These are phyloP conservation scores for Opisthocomus hoazin DNA, from an alignment of 2,113 vertebrate species.

Conservation along the genomic window DNA sequence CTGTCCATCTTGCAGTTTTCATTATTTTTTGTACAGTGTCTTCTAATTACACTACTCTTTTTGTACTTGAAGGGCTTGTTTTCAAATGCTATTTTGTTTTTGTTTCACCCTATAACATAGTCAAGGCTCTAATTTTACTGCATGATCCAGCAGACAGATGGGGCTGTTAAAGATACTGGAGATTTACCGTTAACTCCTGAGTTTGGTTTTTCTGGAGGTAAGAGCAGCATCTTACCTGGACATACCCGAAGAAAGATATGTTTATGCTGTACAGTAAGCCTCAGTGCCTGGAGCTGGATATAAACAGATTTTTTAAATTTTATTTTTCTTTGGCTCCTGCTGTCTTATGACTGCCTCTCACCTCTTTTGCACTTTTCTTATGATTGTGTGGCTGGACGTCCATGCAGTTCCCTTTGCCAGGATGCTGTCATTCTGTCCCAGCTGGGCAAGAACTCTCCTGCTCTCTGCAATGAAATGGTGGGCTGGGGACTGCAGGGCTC, in stretches of 20 bases:
- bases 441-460: not conserved
- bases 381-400: not conserved
- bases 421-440: not conserved
- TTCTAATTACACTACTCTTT: not conserved
- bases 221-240: not conserved
- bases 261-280: not conserved
- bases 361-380: not conserved
- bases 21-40: constrained; percentile 9
- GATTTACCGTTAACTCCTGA: not conserved
- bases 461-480: fast-evolving
- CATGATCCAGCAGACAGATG: not conserved
- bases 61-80: not conserved
- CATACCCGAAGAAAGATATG: not conserved
- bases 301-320: not conserved
- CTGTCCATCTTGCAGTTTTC: constrained; percentile 46
- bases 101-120: not conserved
- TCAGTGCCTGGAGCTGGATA: not conserved
- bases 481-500: not conserved
- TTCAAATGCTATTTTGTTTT: constrained; percentile 20
- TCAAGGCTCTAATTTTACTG: not conserved
- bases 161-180: not conserved
- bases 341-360: not conserved
- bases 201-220: not conserved
- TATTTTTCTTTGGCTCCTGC: not conserved
- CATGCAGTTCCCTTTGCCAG: not conserved